Base-by-base conservation (phyloP, 2,113 vertebrate species). In the Pandion haliaetus region DNA sequence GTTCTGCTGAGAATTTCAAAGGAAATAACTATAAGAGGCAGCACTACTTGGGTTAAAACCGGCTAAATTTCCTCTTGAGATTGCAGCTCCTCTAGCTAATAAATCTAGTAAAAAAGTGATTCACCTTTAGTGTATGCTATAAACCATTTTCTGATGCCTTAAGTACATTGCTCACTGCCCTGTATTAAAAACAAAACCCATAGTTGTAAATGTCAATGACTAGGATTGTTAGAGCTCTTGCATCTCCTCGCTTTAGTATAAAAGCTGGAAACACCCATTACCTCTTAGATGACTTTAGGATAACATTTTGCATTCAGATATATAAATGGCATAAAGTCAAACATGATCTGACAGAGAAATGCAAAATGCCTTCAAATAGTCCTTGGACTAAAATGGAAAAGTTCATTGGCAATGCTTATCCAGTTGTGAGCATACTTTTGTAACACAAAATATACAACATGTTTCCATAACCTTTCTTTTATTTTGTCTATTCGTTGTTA, bases 201-300 rank as follows among this genome's bases (percentile, higher is more conserved):
- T 92, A 97, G 97, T 97, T 98, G 98, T 98, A 98, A 98, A 98
- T 98, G 98, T 98, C 98, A 98, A 97, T 98, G 98, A 96, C 98
- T 98, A 96, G 86, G 95, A 97, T 97, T 97, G 96, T 98, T 97
- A 97, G 97, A 98, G 95, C 79, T 95, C 67, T 96, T 96, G 97
- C 95, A 98, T 98, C 96, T 96, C 96, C 94, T 97, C 6, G 5
- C 86, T 94, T 93, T 95, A 93, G 86, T 82, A 83, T 96, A 97
- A 97, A 97, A 97, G 93, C 97, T 97, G 76, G 93, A 98, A 98
- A 97, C 94, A 97, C 96, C 96, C 98, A 98, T 98, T 98, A 97
- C 87, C 78, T 97, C 96, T 88, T 88, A 95, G 90, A 96, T 98
- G 97, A 98, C 97, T 98, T 98, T 94, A 97, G 88, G 89, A 96